Evolutionary conservation across 2,888 invertebrate genomes (phyloP), one percentile per base, ranked within the genome.

Genomic region (Caenorhabditis becei): DNA sequence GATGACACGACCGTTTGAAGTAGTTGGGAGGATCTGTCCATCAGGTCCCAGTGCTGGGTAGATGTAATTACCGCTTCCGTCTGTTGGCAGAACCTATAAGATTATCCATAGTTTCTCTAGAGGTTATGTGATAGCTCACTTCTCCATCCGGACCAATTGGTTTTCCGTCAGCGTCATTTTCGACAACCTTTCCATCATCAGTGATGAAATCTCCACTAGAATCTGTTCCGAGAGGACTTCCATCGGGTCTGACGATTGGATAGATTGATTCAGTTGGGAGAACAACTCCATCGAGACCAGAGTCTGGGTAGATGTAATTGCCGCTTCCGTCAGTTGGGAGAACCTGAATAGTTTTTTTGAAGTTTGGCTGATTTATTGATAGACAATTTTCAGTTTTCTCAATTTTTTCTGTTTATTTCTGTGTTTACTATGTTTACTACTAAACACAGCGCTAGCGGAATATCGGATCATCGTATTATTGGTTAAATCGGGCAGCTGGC

Each of bases 231-330:
- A 86, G 71, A 11, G 51, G 32, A 4, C 37, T 59, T 28, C 80
- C 80, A 37, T 80, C 80, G 35, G 81, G 72, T 23, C 81, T 77
- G 54, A 80, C 74, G 41, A 78, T 86, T 24, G 74, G 71, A 66
- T 82, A 84, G 67, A 84, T 80, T 16, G 58, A 62, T 63, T 88
- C 88, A 28, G 88, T 89, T 14, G 88, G 83, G 37, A 87, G 72
- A 4, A 74, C 70, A 3, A 51, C 41, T n/a, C 80, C 80, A 69
- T 82, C 74, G 20, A 41, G 62, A 32, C 66, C 77, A n/a, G 59
- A 41, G 1, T 56, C 65, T 37, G 85, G 85, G 41, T 80, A 82
- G 66, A 85, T 66, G 61, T 70, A 74, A 11, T 71, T 78, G 67
- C 86, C 86, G 24, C 71, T 24, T 11, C 41, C 77, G 26, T 86